Percentiles rank a stretch among this genome's conserved stretches.
phyloP scores from a whole-genome alignment of 2,797 vertebrate species.

The Ctenosaura bakeri region DNA sequence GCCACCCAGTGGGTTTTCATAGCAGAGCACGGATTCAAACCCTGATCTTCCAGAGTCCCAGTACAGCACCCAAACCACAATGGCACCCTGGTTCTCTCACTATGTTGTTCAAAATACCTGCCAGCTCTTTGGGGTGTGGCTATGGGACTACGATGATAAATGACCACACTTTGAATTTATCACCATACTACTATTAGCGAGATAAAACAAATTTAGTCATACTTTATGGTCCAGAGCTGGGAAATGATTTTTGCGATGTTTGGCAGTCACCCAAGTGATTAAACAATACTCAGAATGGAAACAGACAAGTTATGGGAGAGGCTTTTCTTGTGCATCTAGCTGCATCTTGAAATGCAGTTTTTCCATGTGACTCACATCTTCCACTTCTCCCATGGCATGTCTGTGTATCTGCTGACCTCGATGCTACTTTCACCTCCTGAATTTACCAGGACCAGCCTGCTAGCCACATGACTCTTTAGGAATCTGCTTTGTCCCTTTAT shows the following conservation, averaged over 20 bases:
- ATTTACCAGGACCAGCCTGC: not conserved
- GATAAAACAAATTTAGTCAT: no score
- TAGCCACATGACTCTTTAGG: no score
- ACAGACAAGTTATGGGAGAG: not conserved
- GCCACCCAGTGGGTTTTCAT: no score
- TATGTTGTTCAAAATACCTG: no score
- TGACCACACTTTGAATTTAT: no score
- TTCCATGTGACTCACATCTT: not conserved
- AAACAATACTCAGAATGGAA: not conserved
- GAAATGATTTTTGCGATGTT: not conserved
- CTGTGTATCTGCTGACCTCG: rapidly evolving
- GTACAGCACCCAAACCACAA: no score
- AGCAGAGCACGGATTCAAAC: no score
- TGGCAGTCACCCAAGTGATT: not conserved
- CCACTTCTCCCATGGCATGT: not conserved
- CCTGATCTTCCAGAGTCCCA: no score
- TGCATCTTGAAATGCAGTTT: not conserved
- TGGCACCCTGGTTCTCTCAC: no score
- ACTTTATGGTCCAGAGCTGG: not conserved
- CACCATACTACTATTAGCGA: not conserved
- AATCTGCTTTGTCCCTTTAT: not conserved
- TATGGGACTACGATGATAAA: no score
- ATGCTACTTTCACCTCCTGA: not conserved
- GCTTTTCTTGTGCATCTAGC: not conserved
- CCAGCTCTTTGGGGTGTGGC: no score